A percentile compares a stretch with the other conserved stretches of the same genome.
Evolutionary conservation across 2,888 invertebrate species (phyloP).

Genomic region (Drosophila ezoana): DNA sequence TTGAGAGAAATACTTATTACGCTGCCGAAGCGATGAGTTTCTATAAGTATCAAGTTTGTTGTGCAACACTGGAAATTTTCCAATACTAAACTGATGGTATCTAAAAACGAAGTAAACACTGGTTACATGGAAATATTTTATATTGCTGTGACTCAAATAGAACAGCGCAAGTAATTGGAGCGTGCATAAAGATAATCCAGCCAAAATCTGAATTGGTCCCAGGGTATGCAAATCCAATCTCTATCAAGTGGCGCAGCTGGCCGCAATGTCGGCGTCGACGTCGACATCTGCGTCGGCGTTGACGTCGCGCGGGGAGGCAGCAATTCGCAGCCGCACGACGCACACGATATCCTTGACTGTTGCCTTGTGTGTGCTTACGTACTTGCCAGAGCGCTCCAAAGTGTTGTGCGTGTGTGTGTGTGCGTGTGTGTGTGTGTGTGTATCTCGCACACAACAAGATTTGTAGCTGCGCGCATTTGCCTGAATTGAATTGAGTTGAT

Average conservation of each 20-base stretch:
- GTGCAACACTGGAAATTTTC: too few relatives aligned
- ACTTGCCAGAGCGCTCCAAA: conserved; percentile 36
- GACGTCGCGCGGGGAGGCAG: conserved; percentile 19
- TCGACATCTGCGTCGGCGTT: conserved; percentile 26
- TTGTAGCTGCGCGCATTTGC: conserved; percentile 34
- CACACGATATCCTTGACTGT: conserved; percentile 69
- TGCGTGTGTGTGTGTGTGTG: conserved; percentile 16
- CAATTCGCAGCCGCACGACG: conserved; percentile 43
- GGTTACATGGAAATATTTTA: too few relatives aligned
- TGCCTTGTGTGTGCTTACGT: conserved; percentile 68
- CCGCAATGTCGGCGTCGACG: conserved; percentile 33
- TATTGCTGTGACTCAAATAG: too few relatives aligned
- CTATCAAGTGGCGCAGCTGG: conserved; percentile 36
- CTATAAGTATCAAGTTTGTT: too few relatives aligned
- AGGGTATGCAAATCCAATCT: conserved; percentile 49
- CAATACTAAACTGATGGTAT: too few relatives aligned
- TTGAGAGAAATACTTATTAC: too few relatives aligned
- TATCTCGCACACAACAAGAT: conserved; percentile 13
- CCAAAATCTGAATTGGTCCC: background rate
- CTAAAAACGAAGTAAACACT: too few relatives aligned
- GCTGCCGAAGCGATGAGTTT: too few relatives aligned
- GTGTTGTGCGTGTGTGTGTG: conserved; percentile 15
- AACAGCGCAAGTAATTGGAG: too few relatives aligned
- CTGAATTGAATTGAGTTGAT: conserved; percentile 32
- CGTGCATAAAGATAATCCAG: background rate